Evolutionary conservation across 2,797 vertebrate genomes (phyloP), one percentile per base, ranked within the genome.

Genomic region (Carapus acus): DNA sequence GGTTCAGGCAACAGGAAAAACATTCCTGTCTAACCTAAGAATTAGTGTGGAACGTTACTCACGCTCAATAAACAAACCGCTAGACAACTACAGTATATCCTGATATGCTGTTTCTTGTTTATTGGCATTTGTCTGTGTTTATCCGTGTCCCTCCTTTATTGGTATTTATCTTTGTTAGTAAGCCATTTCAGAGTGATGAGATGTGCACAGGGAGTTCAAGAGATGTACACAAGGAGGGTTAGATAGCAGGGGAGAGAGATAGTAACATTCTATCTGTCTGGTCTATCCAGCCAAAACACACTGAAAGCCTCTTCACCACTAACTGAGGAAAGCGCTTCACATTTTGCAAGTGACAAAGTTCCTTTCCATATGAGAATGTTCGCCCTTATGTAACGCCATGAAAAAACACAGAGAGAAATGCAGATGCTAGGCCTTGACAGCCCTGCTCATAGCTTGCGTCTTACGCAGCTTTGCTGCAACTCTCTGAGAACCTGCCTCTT

Each of bases 261-360:
- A 15, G 34, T 36, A 36, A 11, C 14, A 36, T 12, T 13, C 11
- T 33, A 34, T 49, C 15, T 44, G 6, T 44, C 16, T 53, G 34
- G 21, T 54, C 11, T 5, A 19, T 49, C 33, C 42, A 40, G 57
- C 42, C 24, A 27, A 52, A 52, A 48, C 11, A 37, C 5, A 20
- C n/a, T n/a, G n/a, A n/a, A n/a, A 13, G 22, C 29, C 27, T 16
- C n/a, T 66, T 29, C 5, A 43, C 7, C 14, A 31, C 39, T 19
- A 40, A 31, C 15, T n/a, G 21, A 59, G 3, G 19, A 19, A 17
- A 31, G 41, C 6, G 49, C n/a, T 40, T 62, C 29, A 33, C 27
- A 41, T 65, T 71, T 54, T 52, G 54, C 54, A 54, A 46, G 16
- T 39, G 38, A 50, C 36, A 50, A 7, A 55, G 51, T 51, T 60